Evolutionary conservation across 1,140 invertebrate species (phyloP), one percentile per base, ranked within the genome.

Genomic region (Patella vulgata): DNA sequence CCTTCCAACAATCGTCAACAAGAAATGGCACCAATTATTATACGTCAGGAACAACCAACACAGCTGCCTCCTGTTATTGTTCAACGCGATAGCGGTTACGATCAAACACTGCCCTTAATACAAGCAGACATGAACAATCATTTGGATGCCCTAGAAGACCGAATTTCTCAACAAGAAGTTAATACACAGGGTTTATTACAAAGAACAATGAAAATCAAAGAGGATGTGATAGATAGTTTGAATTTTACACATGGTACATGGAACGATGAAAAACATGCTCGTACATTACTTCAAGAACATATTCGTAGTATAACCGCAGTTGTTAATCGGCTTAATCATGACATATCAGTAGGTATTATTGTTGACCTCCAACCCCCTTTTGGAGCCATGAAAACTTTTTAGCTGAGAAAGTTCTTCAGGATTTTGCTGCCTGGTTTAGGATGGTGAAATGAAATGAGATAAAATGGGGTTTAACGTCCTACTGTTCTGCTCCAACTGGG

Each of bases 201-300:
- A 43, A 64, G 73, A 56, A 80, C 82, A 1, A 75, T 79, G 39
- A 80, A 81, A 63, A 81, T 81, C 19, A 84, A 84, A 56, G 80
- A 84, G 42, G 81, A 84, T 70, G 75, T 84, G 11, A 78, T 82
- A 40, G 78, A 82, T 23, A 82, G 75, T 71, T 69, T 82, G 39
- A 80, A 80, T 67, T 75, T 78, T 42, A 82, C 77, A 9, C 79
- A 82, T 52, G 80, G 81, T 14, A 79, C 81, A 12, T 81, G 81
- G 79, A 75, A 81, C 46, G 79, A 82, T 53, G 82, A 82, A 56
- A 80, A 77, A 50, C 72, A 74, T 56, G 67, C 80, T 14, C 54
- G 81, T 17, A 58, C 53, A 39, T 70, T 82, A 65, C 68, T 84
- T 9, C 77, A 81, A 57, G 82, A 84, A 61, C 82, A 83, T 59